Base-by-base conservation (phyloP, 2,113 vertebrate species). In the Cynocephalus volans region DNA sequence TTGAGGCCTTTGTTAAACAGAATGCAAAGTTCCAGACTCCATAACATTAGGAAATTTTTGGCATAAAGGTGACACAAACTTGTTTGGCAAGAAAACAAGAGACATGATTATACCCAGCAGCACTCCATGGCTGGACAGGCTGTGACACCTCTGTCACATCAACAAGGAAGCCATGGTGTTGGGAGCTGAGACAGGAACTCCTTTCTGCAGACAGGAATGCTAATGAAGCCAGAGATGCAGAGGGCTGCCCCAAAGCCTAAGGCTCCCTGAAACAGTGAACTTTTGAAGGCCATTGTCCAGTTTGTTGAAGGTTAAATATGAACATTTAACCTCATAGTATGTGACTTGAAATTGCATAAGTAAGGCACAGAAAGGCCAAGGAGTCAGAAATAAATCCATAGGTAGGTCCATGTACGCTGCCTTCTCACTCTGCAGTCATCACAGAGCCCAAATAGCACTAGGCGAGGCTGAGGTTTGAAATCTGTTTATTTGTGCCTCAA, bases 11-110 rank as follows among this genome's bases (percentile, higher is more conserved):
- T 67, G 17, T 72, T 73, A 90, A 70, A 69, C 10, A 26, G 1
- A 54, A 56, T 54, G 36, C 33, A 26, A 45, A 84, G 41, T 10
- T 70, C 8, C 36, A 85, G 33, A 58, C 41, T 67, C 70, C 56
- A 69, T 9, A 90, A 50, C 24, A 58, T 28, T 54, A 76, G 28
- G 36, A 31, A n/a, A 73, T 31, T 36, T 96, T 80, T 41, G 48
- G 8, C 54, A 65, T 28, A 84, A 58, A 60, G 36, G 8, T 54
- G 45, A 14, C 48, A 50, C 24, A 50, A 72, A 33, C 58, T 84
- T 95, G 54, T 60, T 83, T 79, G 62, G 23, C 64, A 80, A 93
- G 33, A 75, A 81, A 88, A 15, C 60, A 88, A 91, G 77, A 77
- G 19, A 56, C 8, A 7, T 7, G n/a, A 87, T 83, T 73, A 31